These are phyloP conservation scores for Meliscaeva auricollis DNA, from an alignment of 2,888 invertebrate genomes.

Conservation along the genomic window DNA sequence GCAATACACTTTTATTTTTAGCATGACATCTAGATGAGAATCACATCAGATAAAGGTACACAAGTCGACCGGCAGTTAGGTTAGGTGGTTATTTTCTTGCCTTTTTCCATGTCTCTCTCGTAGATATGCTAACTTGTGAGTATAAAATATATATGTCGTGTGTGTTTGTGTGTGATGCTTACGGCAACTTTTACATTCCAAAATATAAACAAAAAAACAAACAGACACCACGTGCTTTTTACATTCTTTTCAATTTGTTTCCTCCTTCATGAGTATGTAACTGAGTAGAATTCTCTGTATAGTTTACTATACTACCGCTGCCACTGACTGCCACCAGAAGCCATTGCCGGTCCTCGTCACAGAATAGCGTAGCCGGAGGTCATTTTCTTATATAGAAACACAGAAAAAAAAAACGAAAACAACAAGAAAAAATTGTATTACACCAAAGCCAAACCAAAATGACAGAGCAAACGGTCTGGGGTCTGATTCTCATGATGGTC, in stretches of 20 bases:
- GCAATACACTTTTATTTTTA: conserved; percentile 21
- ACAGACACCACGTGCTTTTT: conserved; percentile 73
- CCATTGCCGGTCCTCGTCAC: conserved; percentile 1
- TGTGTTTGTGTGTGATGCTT: conserved; percentile 25
- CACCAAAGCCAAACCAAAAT: conserved; percentile 11
- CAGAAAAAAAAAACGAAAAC: neutral
- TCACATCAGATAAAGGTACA: too few species aligned
- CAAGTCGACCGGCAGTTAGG: too few species aligned
- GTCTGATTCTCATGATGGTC: neutral
- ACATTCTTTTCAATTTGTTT: conserved; percentile 67
- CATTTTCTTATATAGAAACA: conserved; percentile 56
- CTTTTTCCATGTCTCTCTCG: neutral
- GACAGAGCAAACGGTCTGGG: conserved; percentile 23
- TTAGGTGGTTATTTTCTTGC: neutral
- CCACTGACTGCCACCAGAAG: neutral
- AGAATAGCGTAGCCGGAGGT: conserved; percentile 54
- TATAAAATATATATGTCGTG: neutral
- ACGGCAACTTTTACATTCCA: conserved; percentile 43
- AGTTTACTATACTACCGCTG: conserved; percentile 17
- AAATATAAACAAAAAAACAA: conserved; percentile 22
- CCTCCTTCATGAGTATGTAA: conserved; percentile 55
- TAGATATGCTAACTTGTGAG: neutral
- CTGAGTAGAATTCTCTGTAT: conserved; percentile 34
- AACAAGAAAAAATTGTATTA: conserved; percentile 13
- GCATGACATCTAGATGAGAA: neutral